A percentile compares a stretch with the other conserved stretches of the same genome.
Evolutionary conservation across 1,140 invertebrate species (phyloP).

Genomic region (Portunus trituberculatus): DNA sequence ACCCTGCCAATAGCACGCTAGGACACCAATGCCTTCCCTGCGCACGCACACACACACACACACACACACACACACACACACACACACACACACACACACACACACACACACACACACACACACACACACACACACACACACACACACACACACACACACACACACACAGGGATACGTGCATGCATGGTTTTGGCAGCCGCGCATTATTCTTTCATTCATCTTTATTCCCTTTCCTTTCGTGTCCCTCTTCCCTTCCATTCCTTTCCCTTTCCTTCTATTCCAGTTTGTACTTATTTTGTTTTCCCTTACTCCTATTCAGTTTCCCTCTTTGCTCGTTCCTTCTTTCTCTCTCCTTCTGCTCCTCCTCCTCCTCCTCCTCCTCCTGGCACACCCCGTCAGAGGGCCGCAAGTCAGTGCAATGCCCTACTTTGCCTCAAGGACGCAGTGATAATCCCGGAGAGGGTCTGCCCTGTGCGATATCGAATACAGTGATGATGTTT

Average conservation of each 20-base stretch:
- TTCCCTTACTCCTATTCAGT: neutral
- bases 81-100: neutral
- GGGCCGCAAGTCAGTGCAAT: too few relatives aligned
- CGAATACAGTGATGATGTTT: neutral
- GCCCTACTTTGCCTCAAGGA: neutral
- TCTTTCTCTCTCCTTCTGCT: neutral
- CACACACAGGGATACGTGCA: neutral
- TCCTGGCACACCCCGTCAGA: neutral
- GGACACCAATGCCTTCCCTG: too few relatives aligned
- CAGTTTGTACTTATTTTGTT: neutral
- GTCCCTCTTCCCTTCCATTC: neutral
- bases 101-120: neutral
- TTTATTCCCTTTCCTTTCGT: neutral
- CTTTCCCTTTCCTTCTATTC: neutral
- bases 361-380: neutral
- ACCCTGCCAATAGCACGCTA: neutral
- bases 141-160: constrained; percentile 17
- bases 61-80: neutral
- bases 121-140: neutral
- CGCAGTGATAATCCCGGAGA: neutral
- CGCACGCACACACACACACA: neutral
- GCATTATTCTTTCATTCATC: neutral
- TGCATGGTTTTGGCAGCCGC: neutral
- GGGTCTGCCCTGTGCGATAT: neutral
- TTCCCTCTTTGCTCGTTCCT: neutral